Evolutionary conservation across 2,888 invertebrate genomes (phyloP).

Genomic region (Acleris cristana): DNA sequence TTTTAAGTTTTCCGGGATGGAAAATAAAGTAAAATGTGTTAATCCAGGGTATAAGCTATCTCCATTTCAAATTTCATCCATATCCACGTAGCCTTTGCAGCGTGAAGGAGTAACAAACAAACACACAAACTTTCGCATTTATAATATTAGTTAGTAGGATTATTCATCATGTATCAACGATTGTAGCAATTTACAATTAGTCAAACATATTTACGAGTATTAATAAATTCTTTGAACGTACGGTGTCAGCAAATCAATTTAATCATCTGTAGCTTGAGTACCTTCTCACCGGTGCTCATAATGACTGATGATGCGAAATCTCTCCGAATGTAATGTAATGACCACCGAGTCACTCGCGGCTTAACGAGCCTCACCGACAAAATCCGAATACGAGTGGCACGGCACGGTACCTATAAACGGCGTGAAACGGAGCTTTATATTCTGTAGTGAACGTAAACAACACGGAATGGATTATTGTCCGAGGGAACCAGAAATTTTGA

Average conservation of each 20-base stretch:
- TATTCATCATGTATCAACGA: no score
- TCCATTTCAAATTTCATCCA: no score
- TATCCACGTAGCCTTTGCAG: no score
- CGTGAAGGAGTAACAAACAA: no score
- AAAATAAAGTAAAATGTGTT: no score
- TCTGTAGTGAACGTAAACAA: constrained; percentile 32
- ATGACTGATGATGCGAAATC: constrained; percentile 27
- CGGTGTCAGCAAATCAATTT: background rate
- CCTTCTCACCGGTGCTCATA: constrained; percentile 8
- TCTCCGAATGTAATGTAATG: constrained; percentile 34
- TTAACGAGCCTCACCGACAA: constrained; percentile 31
- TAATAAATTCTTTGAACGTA: background rate
- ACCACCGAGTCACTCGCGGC: constrained; percentile 23
- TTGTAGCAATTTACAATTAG: no score
- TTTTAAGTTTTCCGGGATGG: no score
- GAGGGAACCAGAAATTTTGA: constrained; percentile 14
- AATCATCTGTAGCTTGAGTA: constrained; percentile 9
- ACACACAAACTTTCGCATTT: no score
- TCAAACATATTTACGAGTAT: no score
- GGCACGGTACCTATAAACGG: constrained; percentile 30
- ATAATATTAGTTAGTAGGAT: no score
- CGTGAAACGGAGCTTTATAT: constrained; percentile 28
- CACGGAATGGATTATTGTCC: constrained; percentile 32
- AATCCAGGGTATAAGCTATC: no score
- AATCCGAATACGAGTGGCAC: constrained; percentile 24